Conservation (phyloP, 2,888 invertebrate genomes). For the Papilio elwesi region DNA sequence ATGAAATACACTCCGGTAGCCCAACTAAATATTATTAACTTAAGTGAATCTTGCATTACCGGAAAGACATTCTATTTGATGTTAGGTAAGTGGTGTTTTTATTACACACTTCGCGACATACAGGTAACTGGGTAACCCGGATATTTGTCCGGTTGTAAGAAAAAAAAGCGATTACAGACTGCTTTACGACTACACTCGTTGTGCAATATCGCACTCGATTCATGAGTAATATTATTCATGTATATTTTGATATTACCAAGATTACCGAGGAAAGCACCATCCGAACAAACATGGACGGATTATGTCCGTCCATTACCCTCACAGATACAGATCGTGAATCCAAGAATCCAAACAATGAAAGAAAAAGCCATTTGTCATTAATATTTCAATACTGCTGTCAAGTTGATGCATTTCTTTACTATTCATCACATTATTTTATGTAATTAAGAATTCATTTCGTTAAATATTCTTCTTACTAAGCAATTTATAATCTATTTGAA, state of each 20-base stretch:
- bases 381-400: neutral
- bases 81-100: constrained; percentile 34
- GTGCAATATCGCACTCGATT: constrained; percentile 27
- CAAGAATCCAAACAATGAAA: too few species aligned
- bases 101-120: constrained; percentile 38
- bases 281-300: too few species aligned
- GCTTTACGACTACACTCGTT: constrained; percentile 22
- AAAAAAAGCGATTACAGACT: constrained; percentile 26
- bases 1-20: neutral
- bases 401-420: neutral
- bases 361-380: too few species aligned
- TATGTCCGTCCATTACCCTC: too few species aligned
- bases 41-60: constrained; percentile 28
- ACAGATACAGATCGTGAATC: too few species aligned
- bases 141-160: constrained; percentile 39
- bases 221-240: constrained; percentile 1
- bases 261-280: neutral
- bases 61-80: constrained; percentile 18
- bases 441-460: neutral
- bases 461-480: neutral
- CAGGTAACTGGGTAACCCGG: constrained; percentile 40
- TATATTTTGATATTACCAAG: neutral
- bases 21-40: constrained; percentile 1
- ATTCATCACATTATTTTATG: neutral
- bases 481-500: too few species aligned